Percentiles rank a stretch among this genome's conserved stretches.
Conservation (phyloP, 2,888 invertebrate species). For the Himalopsyche japonica region DNA sequence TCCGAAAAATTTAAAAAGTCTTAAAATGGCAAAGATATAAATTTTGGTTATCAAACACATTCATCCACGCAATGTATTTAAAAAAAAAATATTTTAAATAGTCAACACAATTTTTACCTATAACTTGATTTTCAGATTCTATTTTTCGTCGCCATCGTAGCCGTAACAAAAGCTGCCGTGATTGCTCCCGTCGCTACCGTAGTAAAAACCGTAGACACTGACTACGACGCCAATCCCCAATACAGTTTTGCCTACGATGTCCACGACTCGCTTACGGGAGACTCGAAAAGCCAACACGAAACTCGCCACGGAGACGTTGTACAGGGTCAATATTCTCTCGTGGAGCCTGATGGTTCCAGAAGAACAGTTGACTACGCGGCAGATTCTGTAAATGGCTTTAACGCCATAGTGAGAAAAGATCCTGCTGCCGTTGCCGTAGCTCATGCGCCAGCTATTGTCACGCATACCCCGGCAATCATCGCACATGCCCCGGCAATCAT, state of each 20-base stretch:
- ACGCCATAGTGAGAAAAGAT: conserved; percentile 53
- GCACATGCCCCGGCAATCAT: conserved; percentile 46
- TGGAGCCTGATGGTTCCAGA: conserved; percentile 59
- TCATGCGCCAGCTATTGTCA: conserved; percentile 46
- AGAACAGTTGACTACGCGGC: conserved; percentile 63
- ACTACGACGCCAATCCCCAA: conserved; percentile 45
- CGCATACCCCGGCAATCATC: conserved; percentile 46
- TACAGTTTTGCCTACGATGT: conserved; percentile 60
- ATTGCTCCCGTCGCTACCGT: conserved; percentile 45
- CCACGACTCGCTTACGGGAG: conserved; percentile 61
- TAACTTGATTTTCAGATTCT: not conserved
- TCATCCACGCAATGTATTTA: too few relatives aligned
- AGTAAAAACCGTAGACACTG: conserved; percentile 24
- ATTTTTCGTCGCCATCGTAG: conserved; percentile 28
- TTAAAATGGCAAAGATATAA: too few relatives aligned
- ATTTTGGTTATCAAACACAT: too few relatives aligned
- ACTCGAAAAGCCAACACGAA: conserved; percentile 60
- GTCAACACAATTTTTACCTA: too few relatives aligned
- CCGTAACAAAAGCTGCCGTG: conserved; percentile 46
- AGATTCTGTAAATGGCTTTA: conserved; percentile 60
- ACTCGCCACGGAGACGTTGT: conserved; percentile 57
- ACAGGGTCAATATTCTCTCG: conserved; percentile 59
- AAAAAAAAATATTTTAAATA: too few relatives aligned
- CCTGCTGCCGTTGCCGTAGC: conserved; percentile 46
- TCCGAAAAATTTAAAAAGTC: too few relatives aligned